Conservation (phyloP, 2,113 vertebrate species). For the Myocastor coypus region DNA sequence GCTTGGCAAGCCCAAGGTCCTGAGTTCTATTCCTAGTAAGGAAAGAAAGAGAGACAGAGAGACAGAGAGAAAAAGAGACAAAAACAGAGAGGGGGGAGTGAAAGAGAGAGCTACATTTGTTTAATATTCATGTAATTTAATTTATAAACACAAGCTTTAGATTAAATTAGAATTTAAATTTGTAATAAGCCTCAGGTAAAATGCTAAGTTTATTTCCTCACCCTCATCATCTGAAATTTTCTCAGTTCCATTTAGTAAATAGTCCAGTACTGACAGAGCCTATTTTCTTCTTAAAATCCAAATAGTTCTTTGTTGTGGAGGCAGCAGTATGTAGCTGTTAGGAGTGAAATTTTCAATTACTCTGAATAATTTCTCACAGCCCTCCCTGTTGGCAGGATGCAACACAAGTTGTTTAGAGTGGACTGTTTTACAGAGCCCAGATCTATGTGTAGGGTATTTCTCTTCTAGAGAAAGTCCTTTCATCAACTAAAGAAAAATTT, state of each 20-base stretch:
- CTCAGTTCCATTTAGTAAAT: conserved; percentile 11
- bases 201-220: background rate
- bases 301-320: background rate
- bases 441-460: background rate
- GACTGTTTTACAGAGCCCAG: background rate
- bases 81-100: too few relatives aligned
- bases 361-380: background rate
- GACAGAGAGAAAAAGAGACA: too few relatives aligned
- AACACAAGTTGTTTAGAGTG: background rate
- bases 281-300: background rate
- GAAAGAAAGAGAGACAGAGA: too few relatives aligned
- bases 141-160: background rate
- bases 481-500: background rate
- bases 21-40: too few relatives aligned
- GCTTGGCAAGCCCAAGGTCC: too few relatives aligned
- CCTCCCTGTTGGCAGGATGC: background rate
- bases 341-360: background rate
- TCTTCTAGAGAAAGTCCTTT: background rate
- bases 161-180: background rate
- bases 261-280: background rate
- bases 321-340: background rate
- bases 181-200: background rate
- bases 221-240: background rate
- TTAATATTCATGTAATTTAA: background rate
- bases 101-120: background rate